Evolutionary conservation across 2,888 invertebrate species (phyloP), one percentile per base, ranked within the genome.

Genomic region (Macrophya annulata): DNA sequence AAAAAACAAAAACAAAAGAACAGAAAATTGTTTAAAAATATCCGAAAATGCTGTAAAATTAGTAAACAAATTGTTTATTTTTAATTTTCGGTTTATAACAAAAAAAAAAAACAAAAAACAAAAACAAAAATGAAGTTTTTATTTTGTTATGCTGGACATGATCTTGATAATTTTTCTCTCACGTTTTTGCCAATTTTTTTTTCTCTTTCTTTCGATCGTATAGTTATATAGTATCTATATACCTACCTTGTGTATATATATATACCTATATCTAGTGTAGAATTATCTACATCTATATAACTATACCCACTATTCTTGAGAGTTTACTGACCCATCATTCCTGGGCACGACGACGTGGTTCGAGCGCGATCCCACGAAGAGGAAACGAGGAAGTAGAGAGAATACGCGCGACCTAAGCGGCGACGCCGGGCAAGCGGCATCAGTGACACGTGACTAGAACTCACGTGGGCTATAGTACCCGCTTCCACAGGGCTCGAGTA

Each of bases 241-340:
- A 62, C 10, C 68, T 17, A 68, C 68, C 68, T 45, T n/a, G 72
- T 21, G 43, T 72, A 72, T 45, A 17, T 40, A 25, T 10, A 31
- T 9, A 31, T n/a, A n/a, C n/a, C n/a, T n/a, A n/a, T n/a, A n/a
- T n/a, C 8, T 43, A 21, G 72, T 43, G 45, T 72, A 74, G 43
- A n/a, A 77, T 55, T 77, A 55, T 77, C 25, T 77, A 77, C 51
- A 31, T 77, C 12, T 55, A 62, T n/a, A 45, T 45, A 74, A 45
- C 68, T 68, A 68, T 17, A 25, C 6, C n/a, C 12, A 31, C 45
- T 43, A 31, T 25, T 55, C 77, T 51, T 31, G 51, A 55, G 77
- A 77, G 77, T 77, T 77, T 77, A 77, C 77, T 77, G 77, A 77
- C 77, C 77, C 77, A 77, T 51, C 77, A 15, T 48, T 25, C 77